Evolutionary conservation across 1,140 invertebrate genomes (phyloP).

Genomic region (Sinella curviseta): DNA sequence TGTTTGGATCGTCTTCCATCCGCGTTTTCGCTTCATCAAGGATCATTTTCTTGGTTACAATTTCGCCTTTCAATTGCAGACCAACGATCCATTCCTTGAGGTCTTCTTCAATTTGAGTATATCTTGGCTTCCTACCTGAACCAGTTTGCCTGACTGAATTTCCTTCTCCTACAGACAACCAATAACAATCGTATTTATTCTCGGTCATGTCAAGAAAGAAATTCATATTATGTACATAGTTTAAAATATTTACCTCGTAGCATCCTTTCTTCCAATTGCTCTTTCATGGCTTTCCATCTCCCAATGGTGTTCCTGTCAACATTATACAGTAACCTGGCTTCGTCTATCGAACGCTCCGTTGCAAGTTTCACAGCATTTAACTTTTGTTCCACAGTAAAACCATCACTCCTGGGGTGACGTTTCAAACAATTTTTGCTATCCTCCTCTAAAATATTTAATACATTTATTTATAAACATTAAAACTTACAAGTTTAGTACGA

Average conservation of each 20-base stretch:
- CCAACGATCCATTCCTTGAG: not conserved
- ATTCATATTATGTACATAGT: too few relatives aligned
- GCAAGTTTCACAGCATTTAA: not conserved
- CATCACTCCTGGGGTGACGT: not conserved
- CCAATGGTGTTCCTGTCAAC: not conserved
- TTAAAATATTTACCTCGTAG: not conserved
- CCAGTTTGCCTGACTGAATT: not conserved
- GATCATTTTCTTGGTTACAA: not conserved
- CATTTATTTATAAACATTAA: too few relatives aligned
- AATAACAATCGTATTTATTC: not conserved
- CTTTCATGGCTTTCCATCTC: not conserved
- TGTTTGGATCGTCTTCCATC: not conserved
- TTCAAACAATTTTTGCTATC: not conserved
- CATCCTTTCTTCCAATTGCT: not conserved
- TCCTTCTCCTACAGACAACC: not conserved
- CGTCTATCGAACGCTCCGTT: not conserved
- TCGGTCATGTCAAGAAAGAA: not conserved
- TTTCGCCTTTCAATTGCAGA: not conserved
- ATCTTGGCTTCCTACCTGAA: not conserved
- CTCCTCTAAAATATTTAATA: too few relatives aligned
- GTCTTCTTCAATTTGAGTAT: constrained; percentile 1
- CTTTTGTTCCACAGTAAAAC: not conserved
- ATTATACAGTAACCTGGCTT: constrained; percentile 4
- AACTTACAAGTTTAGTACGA: not conserved
- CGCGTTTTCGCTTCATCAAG: not conserved